phyloP scores from a whole-genome alignment of 2,797 vertebrate genomes.

The Acipenser ruthenus region DNA sequence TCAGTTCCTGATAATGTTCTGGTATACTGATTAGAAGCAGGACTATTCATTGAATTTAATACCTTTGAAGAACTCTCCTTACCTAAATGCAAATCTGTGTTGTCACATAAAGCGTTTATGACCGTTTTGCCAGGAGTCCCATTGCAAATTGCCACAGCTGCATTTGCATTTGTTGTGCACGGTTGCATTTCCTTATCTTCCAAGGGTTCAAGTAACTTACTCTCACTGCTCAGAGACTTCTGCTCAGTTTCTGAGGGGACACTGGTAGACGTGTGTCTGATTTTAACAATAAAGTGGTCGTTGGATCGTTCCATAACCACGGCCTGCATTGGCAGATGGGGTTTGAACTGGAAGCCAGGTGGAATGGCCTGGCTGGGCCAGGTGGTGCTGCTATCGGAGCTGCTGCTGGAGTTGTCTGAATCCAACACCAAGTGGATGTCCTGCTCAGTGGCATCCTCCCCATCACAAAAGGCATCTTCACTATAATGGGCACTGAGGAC shows the following conservation, averaged over 20 bases:
- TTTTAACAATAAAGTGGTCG: constrained; percentile 91
- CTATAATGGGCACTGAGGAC: constrained; percentile 82
- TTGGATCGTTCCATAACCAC: constrained; percentile 94
- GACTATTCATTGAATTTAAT: neutral
- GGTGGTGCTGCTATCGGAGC: too few species aligned
- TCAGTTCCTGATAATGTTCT: constrained; percentile 14
- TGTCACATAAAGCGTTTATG: neutral
- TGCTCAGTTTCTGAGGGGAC: constrained; percentile 1
- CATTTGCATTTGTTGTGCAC: neutral
- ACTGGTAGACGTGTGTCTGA: constrained; percentile 57
- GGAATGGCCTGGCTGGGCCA: constrained; percentile 36
- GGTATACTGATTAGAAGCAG: neutral
- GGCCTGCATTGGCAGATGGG: constrained; percentile 85
- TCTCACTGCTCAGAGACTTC: constrained; percentile 26
- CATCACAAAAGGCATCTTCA: constrained; percentile 82
- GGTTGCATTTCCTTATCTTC: neutral
- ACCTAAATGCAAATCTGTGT: neutral
- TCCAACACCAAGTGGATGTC: constrained; percentile 90
- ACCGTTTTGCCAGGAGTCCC: neutral
- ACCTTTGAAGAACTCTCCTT: constrained; percentile 7
- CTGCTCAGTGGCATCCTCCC: constrained; percentile 85
- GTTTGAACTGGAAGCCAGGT: constrained; percentile 70
- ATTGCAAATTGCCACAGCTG: neutral
- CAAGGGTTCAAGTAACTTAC: constrained; percentile 25
- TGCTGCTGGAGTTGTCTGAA: constrained; percentile 83